A percentile compares a stretch with the other conserved stretches of the same genome.
Evolutionary conservation across 2,797 vertebrate genomes (phyloP).

Genomic region (Neosilurus mollespiculum): DNA sequence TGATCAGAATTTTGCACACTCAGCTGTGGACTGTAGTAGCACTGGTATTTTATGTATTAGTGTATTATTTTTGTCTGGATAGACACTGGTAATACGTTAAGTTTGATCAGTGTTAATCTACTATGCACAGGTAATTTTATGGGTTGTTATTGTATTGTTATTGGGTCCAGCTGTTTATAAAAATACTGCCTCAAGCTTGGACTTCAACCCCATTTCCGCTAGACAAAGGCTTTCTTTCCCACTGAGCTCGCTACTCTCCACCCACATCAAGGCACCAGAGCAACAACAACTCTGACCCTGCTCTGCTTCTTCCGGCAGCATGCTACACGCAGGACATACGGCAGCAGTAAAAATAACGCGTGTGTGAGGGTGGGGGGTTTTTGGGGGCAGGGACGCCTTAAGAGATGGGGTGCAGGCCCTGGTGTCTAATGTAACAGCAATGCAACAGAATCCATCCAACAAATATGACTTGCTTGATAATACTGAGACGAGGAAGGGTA

Average conservation of each 20-base stretch:
- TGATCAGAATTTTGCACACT: not conserved
- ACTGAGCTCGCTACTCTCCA: slow-evolving; percentile 34
- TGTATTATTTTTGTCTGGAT: not conserved
- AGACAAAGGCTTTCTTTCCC: slow-evolving; percentile 47
- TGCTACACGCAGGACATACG: slow-evolving; percentile 19
- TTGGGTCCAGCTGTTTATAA: slow-evolving; percentile 35
- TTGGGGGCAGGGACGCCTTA: too few relatives aligned
- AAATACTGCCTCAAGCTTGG: slow-evolving; percentile 52
- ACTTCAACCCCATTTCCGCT: slow-evolving; percentile 54
- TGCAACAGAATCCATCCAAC: slow-evolving; percentile 1
- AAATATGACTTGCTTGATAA: not conserved
- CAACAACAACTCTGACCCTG: slow-evolving; percentile 40
- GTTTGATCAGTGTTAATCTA: not conserved
- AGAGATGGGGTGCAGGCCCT: not conserved
- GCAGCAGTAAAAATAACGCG: slow-evolving; percentile 34
- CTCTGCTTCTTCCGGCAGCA: slow-evolving; percentile 25
- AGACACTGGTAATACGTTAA: not conserved
- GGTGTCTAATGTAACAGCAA: not conserved
- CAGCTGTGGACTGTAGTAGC: not conserved
- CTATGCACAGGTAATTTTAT: not conserved
- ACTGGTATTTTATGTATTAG: not conserved
- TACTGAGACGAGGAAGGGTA: not conserved
- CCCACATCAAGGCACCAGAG: slow-evolving; percentile 42
- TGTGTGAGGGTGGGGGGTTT: too few relatives aligned
- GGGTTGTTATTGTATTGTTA: slow-evolving; percentile 43